Percentiles rank a stretch among this genome's conserved stretches.
Conservation (phyloP, 2,888 invertebrate genomes). For the Sipunculus nudus region DNA sequence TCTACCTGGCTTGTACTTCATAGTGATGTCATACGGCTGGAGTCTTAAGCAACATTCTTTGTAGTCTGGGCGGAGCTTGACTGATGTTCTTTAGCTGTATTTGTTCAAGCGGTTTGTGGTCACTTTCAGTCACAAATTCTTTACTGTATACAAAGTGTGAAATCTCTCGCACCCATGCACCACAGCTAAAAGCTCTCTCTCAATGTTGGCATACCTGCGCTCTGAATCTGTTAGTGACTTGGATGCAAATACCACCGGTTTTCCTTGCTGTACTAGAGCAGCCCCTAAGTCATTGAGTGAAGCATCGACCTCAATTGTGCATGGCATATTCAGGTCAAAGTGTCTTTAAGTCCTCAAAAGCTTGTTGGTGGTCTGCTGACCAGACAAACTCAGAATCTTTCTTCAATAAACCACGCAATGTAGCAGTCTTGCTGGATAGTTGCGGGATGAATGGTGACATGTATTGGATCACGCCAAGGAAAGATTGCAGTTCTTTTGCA, state of each 20-base stretch:
- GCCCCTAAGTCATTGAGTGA: conserved; percentile 25
- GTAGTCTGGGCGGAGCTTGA: conserved; percentile 21
- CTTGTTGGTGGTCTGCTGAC: no score
- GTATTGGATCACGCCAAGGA: conserved; percentile 30
- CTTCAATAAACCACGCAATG: conserved; percentile 21
- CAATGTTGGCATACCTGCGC: conserved; percentile 26
- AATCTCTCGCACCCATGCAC: conserved; percentile 29
- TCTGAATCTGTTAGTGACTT: conserved; percentile 22
- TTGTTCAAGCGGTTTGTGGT: conserved; percentile 30
- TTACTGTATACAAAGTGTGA: conserved; percentile 25
- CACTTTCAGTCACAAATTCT: conserved; percentile 16
- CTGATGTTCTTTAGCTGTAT: conserved; percentile 28
- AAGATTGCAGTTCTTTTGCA: conserved; percentile 23
- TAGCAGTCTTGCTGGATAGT: conserved; percentile 10
- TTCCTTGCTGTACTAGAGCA: conserved; percentile 19
- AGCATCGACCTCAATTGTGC: conserved; percentile 18
- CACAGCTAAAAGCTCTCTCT: conserved; percentile 31
- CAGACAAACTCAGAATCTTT: conserved; percentile 22
- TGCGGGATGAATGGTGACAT: conserved; percentile 23
- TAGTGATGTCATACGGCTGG: conserved; percentile 27
- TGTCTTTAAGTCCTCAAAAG: no score
- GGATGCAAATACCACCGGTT: conserved; percentile 19
- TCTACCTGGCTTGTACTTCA: conserved; percentile 26
- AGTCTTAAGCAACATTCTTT: conserved; percentile 31
- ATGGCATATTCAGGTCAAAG: conserved; percentile 11